phyloP scores from a whole-genome alignment of 30 jellyfish, hydroid and myxozoan species.

The Rhopilema esculentum region DNA sequence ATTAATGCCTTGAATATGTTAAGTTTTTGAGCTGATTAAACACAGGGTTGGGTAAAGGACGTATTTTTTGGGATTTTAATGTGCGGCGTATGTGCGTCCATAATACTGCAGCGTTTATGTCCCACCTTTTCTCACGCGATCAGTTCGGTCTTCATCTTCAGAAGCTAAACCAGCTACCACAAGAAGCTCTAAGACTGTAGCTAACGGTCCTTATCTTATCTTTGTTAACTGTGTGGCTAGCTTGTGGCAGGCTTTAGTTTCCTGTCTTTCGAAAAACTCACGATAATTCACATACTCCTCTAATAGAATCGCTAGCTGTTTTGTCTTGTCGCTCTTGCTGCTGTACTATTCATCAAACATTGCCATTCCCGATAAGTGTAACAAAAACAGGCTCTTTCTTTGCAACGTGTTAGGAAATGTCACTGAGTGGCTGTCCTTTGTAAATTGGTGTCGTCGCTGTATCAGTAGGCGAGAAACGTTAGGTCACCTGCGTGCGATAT shows the following conservation, averaged over 20 bases:
- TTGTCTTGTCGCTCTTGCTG: not conserved
- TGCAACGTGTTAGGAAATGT: no score
- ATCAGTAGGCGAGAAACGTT: no score
- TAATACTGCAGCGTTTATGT: not conserved
- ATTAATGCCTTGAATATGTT: no score
- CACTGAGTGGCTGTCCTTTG: no score
- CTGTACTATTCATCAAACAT: no score
- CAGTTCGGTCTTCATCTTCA: not conserved
- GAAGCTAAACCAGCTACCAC: conserved; percentile 16
- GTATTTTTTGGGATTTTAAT: no score
- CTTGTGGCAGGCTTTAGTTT: conserved; percentile 59
- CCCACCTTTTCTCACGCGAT: not conserved
- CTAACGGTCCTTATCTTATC: conserved; percentile 74
- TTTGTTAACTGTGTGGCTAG: conserved; percentile 46
- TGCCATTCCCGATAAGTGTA: no score
- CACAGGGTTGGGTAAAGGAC: not conserved
- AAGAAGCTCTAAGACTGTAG: conserved; percentile 21
- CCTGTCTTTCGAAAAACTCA: conserved; percentile 12
- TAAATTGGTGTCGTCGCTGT: no score
- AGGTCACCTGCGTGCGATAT: no score
- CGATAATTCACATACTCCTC: not conserved
- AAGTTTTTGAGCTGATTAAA: no score
- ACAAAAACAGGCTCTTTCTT: no score
- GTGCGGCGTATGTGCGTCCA: no score
- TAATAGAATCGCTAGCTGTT: conserved; percentile 6